Evolutionary conservation across 2,888 invertebrate species (phyloP).

Genomic region (Scrobipalpa atriplicella): DNA sequence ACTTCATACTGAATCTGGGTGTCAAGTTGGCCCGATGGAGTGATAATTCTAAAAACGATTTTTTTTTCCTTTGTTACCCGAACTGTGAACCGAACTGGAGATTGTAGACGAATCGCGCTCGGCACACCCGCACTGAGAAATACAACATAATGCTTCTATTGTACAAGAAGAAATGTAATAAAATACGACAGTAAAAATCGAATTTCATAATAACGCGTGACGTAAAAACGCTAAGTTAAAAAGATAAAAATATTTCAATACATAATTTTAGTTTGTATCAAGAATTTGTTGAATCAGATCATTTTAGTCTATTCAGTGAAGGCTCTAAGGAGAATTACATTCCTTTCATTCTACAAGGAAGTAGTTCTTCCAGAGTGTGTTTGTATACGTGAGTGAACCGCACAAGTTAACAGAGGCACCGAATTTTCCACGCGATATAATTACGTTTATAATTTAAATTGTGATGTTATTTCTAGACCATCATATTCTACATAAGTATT

Average conservation of each 20-base stretch:
- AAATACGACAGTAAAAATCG: background rate
- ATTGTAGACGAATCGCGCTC: too few species aligned
- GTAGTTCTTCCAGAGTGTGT: background rate
- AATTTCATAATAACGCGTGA: conserved; percentile 12
- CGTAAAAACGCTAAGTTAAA: background rate
- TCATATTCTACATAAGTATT: background rate
- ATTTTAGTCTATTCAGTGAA: background rate
- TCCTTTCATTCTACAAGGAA: background rate
- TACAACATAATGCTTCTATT: conserved; percentile 2
- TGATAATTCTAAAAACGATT: background rate
- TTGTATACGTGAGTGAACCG: background rate
- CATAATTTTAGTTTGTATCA: background rate
- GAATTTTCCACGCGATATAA: background rate
- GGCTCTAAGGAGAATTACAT: background rate
- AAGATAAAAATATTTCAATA: background rate
- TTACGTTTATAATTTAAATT: background rate
- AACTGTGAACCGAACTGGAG: background rate
- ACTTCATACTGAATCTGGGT: conserved; percentile 21
- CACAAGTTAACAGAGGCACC: background rate
- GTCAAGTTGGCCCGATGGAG: conserved; percentile 35
- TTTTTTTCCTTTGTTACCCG: background rate
- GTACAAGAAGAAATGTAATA: background rate
- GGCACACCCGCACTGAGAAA: conserved; percentile 14
- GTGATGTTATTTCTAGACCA: background rate
- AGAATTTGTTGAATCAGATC: background rate